Evolutionary conservation across 1,140 invertebrate genomes (phyloP).

Genomic region (Drosophila nigrodunni): DNA sequence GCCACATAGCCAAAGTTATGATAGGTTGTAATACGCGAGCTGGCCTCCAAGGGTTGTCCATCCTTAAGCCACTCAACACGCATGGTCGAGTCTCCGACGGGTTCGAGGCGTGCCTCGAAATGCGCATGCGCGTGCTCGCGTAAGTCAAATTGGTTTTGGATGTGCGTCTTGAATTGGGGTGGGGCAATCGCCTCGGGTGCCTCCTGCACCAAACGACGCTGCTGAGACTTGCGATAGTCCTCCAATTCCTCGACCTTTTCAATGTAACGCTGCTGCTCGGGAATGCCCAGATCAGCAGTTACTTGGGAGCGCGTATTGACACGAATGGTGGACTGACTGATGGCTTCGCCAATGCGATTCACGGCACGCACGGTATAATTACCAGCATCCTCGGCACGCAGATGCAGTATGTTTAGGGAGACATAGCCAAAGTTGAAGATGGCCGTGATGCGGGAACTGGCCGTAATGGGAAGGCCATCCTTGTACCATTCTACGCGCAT

Average conservation of each 20-base stretch:
- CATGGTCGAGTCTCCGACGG: constrained; percentile 95
- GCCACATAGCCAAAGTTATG: constrained; percentile 99
- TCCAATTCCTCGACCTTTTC: constrained; percentile 97
- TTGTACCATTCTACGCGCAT: constrained; percentile 99
- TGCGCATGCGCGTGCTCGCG: constrained; percentile 97
- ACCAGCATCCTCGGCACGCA: constrained; percentile 96
- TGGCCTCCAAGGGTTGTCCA: constrained; percentile 94
- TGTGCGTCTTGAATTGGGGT: constrained; percentile 96
- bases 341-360: constrained; percentile 94
- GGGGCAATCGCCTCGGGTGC: constrained; percentile 90
- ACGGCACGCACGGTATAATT: constrained; percentile 95
- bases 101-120: constrained; percentile 97
- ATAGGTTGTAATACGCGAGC: constrained; percentile 96
- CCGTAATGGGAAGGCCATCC: constrained; percentile 96
- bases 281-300: constrained; percentile 93
- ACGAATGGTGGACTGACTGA: constrained; percentile 91
- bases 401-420: constrained; percentile 98
- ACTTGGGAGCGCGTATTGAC: constrained; percentile 92
- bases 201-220: constrained; percentile 91
- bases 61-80: constrained; percentile 98
- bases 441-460: constrained; percentile 97
- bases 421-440: constrained; percentile 99
- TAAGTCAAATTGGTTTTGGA: constrained; percentile 94
- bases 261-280: constrained; percentile 96
- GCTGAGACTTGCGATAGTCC: constrained; percentile 92